Conservation (phyloP, 2,113 vertebrate genomes). For the Halichoerus grypus region DNA sequence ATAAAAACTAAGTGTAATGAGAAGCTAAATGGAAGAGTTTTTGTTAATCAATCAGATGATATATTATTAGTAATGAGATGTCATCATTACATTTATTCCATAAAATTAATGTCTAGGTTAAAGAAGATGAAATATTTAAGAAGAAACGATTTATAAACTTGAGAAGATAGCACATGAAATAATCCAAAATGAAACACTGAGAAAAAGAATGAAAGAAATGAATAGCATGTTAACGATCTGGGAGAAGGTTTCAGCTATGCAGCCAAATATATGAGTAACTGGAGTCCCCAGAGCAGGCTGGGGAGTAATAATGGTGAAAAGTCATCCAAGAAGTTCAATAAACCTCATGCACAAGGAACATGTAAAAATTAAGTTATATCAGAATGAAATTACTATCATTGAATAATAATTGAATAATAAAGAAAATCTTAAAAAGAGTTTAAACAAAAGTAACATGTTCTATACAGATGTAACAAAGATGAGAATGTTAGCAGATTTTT, state of each 20-base stretch:
- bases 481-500: neutral
- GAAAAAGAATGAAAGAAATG: neutral
- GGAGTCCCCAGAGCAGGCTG: neutral
- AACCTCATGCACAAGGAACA: neutral
- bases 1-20: neutral
- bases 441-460: neutral
- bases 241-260: neutral
- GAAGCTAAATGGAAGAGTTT: neutral
- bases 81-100: neutral
- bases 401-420: neutral
- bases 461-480: neutral
- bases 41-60: neutral
- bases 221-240: neutral
- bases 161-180: neutral
- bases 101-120: neutral
- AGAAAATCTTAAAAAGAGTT: neutral
- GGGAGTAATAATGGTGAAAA: neutral
- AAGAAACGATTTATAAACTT: neutral
- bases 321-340: neutral
- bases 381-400: neutral
- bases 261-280: neutral
- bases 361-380: neutral
- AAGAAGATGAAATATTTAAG: neutral
- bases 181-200: neutral
- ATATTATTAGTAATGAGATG: neutral